Percentiles rank a stretch among this genome's conserved stretches.
These are phyloP conservation scores for Pavo muticus DNA, from an alignment of 2,113 vertebrate species.

Conservation along the genomic window DNA sequence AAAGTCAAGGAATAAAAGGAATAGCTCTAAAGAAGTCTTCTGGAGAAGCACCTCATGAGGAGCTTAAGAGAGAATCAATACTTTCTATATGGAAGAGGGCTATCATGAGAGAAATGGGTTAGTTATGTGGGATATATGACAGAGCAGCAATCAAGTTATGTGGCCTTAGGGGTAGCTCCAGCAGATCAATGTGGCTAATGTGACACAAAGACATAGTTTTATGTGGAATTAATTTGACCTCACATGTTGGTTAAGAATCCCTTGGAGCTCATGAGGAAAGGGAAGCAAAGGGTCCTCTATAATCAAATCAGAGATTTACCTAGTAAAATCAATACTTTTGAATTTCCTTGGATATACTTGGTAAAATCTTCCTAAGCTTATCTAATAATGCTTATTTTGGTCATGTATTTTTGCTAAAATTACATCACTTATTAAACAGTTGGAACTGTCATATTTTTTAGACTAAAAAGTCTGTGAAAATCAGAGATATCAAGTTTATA, in stretches of 20 bases:
- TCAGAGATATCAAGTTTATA: neutral
- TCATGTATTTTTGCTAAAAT: neutral
- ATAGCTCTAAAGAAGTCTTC: neutral
- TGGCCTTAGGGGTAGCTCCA: neutral
- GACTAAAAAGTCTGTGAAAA: neutral
- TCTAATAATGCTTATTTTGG: neutral
- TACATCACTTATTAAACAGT: neutral
- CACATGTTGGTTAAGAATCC: neutral
- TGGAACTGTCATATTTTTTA: neutral
- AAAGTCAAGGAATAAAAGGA: neutral
- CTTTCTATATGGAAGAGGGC: neutral
- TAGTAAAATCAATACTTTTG: neutral
- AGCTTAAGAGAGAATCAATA: neutral
- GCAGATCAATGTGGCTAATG: neutral
- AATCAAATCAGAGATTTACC: fast-evolving
- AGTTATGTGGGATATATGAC: neutral
- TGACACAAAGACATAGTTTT: neutral
- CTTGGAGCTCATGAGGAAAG: neutral
- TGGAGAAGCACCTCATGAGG: neutral
- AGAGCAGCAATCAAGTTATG: neutral
- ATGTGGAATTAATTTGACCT: neutral
- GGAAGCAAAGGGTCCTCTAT: fast-evolving
- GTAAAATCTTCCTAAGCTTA: neutral
- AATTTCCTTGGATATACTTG: fast-evolving
- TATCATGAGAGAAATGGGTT: neutral